Evolutionary conservation across 2,888 invertebrate genomes (phyloP), one percentile per base, ranked within the genome.

Genomic region (Spilosoma lubricipeda): DNA sequence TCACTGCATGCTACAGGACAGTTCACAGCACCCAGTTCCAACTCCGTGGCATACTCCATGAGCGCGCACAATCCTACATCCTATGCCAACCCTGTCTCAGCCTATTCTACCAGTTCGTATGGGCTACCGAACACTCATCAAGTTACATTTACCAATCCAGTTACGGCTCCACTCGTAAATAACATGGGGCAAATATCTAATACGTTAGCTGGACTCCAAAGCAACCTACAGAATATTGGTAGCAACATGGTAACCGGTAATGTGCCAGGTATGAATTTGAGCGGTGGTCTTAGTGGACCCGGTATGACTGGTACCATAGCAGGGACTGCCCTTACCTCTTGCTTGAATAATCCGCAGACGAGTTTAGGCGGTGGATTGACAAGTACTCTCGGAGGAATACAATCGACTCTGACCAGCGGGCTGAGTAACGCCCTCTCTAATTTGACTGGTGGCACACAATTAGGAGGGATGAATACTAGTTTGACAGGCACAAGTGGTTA

Each of bases 131-230:
- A 94, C 90, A 80, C 96, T 82, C 95, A 96, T 90, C 94, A 96
- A 93, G 91, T 96, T 80, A 94, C 95, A 71, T 93, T 96, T 90
- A 93, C 96, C 77, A 92, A 95, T 78, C 96, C 96, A 8, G 96
- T 96, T 42, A 94, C 95, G 36, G 94, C 95, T 63, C 94, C 96
- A 7, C 90, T 96, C 73, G 95, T 94, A 73, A 96, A 95, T 85
- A 96, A 96, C 81, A 96, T 96, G 67, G 93, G 94, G 76, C 96
- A 96, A 89, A 93, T 96, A 76, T 93, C 96, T 39, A 96, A 91
- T 86, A 96, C 96, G 3, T 86, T 96, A 84, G 93, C 95, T 48
- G 96, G 96, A 27, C 85, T 96, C 42, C 96, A 96, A 79, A 95
- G 92, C 81, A 96, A 96, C 82, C 89, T 96, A 72, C 95, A 95